A percentile compares a stretch with the other conserved stretches of the same genome.
Evolutionary conservation across 2,113 vertebrate species (phyloP).

Genomic region (Nanger granti): DNA sequence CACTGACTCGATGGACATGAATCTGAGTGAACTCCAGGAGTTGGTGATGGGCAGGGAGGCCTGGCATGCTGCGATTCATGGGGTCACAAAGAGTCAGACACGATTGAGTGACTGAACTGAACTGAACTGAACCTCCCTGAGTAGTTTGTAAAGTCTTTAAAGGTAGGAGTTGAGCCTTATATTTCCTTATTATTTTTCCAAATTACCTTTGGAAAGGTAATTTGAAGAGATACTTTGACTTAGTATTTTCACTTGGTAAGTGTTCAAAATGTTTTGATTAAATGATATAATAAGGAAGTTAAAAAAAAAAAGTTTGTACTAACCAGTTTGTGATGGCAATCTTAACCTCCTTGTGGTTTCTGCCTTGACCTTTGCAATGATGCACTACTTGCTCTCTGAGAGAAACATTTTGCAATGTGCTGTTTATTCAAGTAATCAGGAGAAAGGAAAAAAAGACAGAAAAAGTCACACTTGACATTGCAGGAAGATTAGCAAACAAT

Average conservation of each 20-base stretch:
- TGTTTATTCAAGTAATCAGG: slow-evolving; percentile 59
- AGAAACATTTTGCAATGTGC: slow-evolving; percentile 53
- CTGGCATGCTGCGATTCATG: too few relatives aligned
- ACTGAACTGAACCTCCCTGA: not conserved
- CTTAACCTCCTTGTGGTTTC: not conserved
- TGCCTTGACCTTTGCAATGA: not conserved
- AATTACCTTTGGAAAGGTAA: not conserved
- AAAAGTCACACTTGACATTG: slow-evolving; percentile 57
- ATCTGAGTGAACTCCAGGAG: too few relatives aligned
- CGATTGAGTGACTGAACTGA: too few relatives aligned
- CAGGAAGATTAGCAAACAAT: slow-evolving; percentile 71
- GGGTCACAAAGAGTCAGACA: too few relatives aligned
- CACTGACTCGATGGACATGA: too few relatives aligned
- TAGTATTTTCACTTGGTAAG: not conserved
- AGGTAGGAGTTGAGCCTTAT: not conserved
- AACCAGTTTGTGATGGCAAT: not conserved
- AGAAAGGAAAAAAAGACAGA: slow-evolving; percentile 53
- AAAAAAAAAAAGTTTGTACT: not conserved
- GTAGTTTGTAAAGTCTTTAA: not conserved
- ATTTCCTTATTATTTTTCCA: not conserved
- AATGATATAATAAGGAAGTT: not conserved
- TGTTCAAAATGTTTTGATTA: not conserved
- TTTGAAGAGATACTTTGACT: not conserved
- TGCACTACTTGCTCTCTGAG: not conserved
- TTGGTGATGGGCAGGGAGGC: too few relatives aligned